Conservation (phyloP, 2,797 vertebrate species). For the Sarcoramphus papa region DNA sequence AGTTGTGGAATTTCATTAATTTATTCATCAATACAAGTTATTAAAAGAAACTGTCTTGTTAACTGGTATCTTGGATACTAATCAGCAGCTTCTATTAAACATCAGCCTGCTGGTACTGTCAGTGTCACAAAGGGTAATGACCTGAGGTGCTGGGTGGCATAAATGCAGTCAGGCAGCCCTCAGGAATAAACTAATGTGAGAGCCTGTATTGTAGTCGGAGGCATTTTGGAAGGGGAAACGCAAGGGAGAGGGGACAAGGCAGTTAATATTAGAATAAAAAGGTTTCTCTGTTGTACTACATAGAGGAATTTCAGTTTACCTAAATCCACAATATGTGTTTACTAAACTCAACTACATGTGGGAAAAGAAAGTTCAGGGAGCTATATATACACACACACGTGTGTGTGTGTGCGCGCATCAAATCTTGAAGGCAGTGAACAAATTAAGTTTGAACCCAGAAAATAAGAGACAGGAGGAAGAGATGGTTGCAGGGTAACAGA, state of each 20-base stretch:
- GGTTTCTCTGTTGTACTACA: neutral
- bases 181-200: neutral
- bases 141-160: neutral
- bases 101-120: neutral
- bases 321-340: neutral
- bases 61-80: neutral
- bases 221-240: neutral
- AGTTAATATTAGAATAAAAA: neutral
- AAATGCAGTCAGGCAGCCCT: neutral
- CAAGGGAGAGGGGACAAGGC: neutral
- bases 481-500: neutral
- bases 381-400: neutral
- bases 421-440: neutral
- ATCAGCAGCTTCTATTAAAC: neutral
- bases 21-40: neutral
- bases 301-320: neutral
- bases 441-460: neutral
- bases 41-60: neutral
- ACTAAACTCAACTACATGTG: neutral
- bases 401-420: neutral
- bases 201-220: neutral
- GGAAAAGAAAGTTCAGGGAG: neutral
- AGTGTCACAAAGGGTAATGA: neutral
- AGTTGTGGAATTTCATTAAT: constrained; percentile 3
- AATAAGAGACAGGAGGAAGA: neutral